Evolutionary conservation across 1,140 invertebrate species (phyloP), one percentile per base, ranked within the genome.

Genomic region (Drosophila lini): DNA sequence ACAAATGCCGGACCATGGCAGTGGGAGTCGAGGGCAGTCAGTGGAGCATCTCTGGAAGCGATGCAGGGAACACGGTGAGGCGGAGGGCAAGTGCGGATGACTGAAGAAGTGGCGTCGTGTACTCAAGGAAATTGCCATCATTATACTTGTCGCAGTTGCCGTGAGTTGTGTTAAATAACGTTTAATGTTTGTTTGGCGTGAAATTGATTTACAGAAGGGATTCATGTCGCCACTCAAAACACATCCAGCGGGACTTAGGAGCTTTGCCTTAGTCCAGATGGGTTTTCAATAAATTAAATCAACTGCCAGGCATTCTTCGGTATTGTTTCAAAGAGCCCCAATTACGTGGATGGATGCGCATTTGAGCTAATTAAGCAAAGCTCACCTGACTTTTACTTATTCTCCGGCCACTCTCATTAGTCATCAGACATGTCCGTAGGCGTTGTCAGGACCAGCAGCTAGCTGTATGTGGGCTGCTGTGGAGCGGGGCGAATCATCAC

Each of bases 51-150:
- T 74, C 69, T 70, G 70, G 62, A 71, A 60, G 60, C 67, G 60
- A 50, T 53, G 65, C 41, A 41, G 48, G n/a, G 48, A 13, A 22
- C 22, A 36, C 36, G 36, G 38, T 36, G 45, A 50, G 25, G 55
- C 42, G 52, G 28, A 28, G 22, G 7, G 16, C 13, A 15, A 40
- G 22, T 32, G 31, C 3, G 74, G 22, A 63, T 25, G 44, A 36
- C 68, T 48, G 50, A 31, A 68, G 64, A 67, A 47, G 62, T 60
- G 63, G 68, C 67, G 50, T 47, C 52, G 73, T 82, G 74, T 86
- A 86, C 88, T 90, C 80, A 79, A 86, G 88, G 88, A 90, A 90
- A 90, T 90, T 90, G 86, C 86, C 86, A 86, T 90, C 88, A 90
- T 90, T 90, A 90, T 81, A 69, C 60, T 76, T 80, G 73, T 80